A percentile compares a stretch with the other conserved stretches of the same genome.
Conservation (phyloP, 2,888 invertebrate species). For the Odontothrips loti region DNA sequence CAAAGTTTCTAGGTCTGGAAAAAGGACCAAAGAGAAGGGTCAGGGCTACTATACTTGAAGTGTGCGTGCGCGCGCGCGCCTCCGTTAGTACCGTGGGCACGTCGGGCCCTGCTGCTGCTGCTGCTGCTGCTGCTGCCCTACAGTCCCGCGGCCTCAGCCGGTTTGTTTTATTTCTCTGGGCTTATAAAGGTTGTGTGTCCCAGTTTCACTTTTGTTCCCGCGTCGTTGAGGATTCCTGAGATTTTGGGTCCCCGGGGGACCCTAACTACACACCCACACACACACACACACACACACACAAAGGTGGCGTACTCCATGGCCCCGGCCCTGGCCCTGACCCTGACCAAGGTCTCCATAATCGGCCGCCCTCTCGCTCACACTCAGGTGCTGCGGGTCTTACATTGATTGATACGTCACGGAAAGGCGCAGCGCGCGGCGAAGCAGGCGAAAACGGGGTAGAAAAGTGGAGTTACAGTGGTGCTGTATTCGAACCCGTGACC, state of each 20-base stretch:
- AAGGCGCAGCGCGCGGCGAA: no score
- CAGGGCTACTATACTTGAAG: background rate
- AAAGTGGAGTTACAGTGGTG: no score
- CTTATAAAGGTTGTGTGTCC: background rate
- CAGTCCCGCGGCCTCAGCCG: background rate
- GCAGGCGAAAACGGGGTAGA: no score
- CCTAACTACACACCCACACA: background rate
- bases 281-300: background rate
- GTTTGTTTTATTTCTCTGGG: background rate
- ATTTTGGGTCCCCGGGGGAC: background rate
- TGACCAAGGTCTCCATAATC: no score
- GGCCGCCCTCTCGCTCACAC: no score
- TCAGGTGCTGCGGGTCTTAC: no score
- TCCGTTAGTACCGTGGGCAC: background rate
- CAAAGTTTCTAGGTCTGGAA: no score
- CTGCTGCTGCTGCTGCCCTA: background rate
- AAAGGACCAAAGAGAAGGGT: no score
- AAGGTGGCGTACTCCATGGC: background rate
- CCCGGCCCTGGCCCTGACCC: no score
- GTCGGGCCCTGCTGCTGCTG: background rate
- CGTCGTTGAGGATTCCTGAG: background rate
- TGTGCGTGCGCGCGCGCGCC: background rate
- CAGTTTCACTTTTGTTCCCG: conserved; percentile 16
- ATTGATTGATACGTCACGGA: no score
- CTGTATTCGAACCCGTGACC: no score